A percentile compares a stretch with the other conserved stretches of the same genome.
These are phyloP conservation scores for Xanthia icteritia DNA, from an alignment of 2,888 invertebrate species.

Conservation along the genomic window DNA sequence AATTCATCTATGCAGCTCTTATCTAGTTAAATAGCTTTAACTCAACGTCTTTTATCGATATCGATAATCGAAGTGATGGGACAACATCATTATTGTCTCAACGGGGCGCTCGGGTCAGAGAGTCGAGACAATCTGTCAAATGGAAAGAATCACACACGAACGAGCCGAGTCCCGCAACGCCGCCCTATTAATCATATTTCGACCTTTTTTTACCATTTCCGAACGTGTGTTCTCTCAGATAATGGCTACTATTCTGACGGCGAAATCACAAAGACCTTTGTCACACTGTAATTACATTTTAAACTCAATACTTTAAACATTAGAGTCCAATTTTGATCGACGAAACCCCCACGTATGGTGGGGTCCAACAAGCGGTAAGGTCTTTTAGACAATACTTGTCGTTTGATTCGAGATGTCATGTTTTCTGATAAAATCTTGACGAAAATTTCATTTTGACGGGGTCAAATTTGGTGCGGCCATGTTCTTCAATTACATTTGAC, in stretches of 20 bases:
- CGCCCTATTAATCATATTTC: conserved; percentile 90
- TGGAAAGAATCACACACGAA: conserved; percentile 88
- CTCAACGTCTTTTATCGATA: conserved; percentile 74
- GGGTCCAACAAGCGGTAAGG: conserved; percentile 75
- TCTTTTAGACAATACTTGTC: conserved; percentile 87
- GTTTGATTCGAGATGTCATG: conserved; percentile 88
- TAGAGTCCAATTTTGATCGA: conserved; percentile 64
- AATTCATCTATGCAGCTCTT: not conserved
- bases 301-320: conserved; percentile 43
- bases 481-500: conserved; percentile 88
- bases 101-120: conserved; percentile 89
- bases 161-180: conserved; percentile 81
- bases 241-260: conserved; percentile 87
- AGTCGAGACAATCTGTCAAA: conserved; percentile 90
- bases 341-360: conserved; percentile 60
- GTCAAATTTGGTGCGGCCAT: conserved; percentile 82
- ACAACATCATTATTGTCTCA: conserved; percentile 86
- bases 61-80: conserved; percentile 73
- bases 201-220: conserved; percentile 87
- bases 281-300: conserved; percentile 49
- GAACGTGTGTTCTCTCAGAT: conserved; percentile 87
- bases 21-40: not conserved
- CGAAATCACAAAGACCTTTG: conserved; percentile 72
- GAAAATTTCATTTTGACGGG: conserved; percentile 86
- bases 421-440: conserved; percentile 86